Base-by-base conservation (phyloP, 2,113 vertebrate genomes). In the Takifugu bimaculatus region DNA sequence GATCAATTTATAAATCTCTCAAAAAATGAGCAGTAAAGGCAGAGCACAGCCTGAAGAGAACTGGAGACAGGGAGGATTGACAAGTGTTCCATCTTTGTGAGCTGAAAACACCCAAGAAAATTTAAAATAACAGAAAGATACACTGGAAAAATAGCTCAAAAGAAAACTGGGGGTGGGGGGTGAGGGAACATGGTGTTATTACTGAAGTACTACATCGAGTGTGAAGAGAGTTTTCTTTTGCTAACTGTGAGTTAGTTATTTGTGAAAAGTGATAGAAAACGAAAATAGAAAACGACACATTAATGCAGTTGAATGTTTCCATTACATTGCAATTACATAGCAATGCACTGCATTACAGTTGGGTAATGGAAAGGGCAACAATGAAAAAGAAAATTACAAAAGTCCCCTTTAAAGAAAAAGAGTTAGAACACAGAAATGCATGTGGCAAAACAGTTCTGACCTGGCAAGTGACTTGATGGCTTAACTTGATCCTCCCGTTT, bases 101-200 rank as follows among this genome's bases (percentile, higher is more conserved):
- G 32, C 1, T 42, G 43, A 65, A 70, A 45, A 65, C 47, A 60
- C 49, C 5, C 50, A 45, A 12, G 9, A 28, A 51, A 51, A 65
- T 42, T 49, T 39, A 49, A 49, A 53, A 32, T 50, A 50, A 54
- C 15, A 50, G 11, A 57, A 20, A 48, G 2, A 27, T 2, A 9
- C 1, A 15, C 0, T 47, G 26, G 26, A 57, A 52, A 32, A 42
- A 50, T 3, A 39, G 35, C 25, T 61, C 10, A 72, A 47, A 52
- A 25, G 26, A 49, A 15, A 2, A 11, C 14, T 57, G 29, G 29
- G 29, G 29, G 7, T 9, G 10, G 11, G 58, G 0, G 0, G 1
- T 4, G 58, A 65, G 2, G 50, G 74, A 68, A 77, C 67, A 54
- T 20, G 44, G 64, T 32, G 74, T 68, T 65, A 61, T n/a, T 0